Base-by-base conservation (phyloP, 2,797 vertebrate species). In the Phataginus tricuspis region DNA sequence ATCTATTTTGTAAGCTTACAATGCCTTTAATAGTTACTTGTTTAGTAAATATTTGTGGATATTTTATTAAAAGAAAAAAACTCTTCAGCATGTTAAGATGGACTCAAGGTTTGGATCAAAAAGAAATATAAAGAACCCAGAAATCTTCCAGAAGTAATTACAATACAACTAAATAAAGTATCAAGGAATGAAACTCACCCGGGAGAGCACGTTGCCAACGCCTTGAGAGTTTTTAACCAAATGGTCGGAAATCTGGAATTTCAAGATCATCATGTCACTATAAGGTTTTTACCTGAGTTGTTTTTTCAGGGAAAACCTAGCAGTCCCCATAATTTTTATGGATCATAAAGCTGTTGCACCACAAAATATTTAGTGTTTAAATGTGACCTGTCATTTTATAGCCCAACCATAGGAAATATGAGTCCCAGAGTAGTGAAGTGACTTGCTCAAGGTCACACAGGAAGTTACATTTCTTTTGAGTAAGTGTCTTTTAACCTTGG, bases 201-300 rank as follows among this genome's bases (percentile, higher is more conserved):
- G 74, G 68, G 97, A 97, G 49, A 98, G 42, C 85, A 98, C 37
- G 18, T 15, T 66, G 92, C 97, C 97, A 83, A 98, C 4, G 14
- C 97, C 72, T 91, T 84, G 45, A 0, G 87, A 97, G 27, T 97
- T 98, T 95, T 95, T 93, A 83, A 96, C 74, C 74, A 97, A 96
- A 80, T 96, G 64, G 61, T 75, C 91, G 86, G 97, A 97, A 97
- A 98, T 95, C 98, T 98, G 96, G 93, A 97, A 98, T 5, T 97
- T 25, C 45, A 97, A 85, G 61, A 8, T 49, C 68, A 91, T 79
- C 4, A 16, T 12, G 4, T 92, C 82, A 90, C 3, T 55, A 57
- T 55, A 51, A 90, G 16, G 7, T 82, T 97, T 93, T 92, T 78
- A 94, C 15, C 18, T 5, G 77, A 1, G 0, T 63, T 96, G 84